phyloP scores from a whole-genome alignment of 2,113 vertebrate genomes.

The Malaclemys terrapin region DNA sequence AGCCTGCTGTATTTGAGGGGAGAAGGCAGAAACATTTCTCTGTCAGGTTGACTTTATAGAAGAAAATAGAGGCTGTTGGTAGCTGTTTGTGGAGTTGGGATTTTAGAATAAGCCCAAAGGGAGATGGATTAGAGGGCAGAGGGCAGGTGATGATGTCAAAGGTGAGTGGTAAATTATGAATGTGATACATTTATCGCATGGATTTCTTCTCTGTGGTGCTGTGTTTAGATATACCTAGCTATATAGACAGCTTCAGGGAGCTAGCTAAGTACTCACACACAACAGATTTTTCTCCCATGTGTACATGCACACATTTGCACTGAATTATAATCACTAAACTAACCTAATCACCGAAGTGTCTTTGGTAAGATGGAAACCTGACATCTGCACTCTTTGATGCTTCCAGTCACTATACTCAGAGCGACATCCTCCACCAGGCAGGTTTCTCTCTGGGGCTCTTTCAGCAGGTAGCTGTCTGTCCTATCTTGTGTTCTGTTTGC shows the following conservation, averaged over 20 bases:
- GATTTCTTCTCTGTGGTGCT: background rate
- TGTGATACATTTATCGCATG: background rate
- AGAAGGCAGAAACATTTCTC: background rate
- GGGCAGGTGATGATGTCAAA: background rate
- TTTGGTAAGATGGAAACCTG: constrained; percentile 29
- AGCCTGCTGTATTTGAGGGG: background rate
- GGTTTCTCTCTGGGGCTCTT: constrained; percentile 1
- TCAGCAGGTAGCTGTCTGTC: constrained; percentile 17
- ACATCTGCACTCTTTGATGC: constrained; percentile 25
- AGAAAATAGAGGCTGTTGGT: background rate
- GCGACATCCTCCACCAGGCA: background rate
- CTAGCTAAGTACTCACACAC: background rate
- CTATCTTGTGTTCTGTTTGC: background rate
- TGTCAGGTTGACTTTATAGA: background rate
- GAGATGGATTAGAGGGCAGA: background rate
- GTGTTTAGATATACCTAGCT: background rate
- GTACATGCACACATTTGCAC: constrained; percentile 29
- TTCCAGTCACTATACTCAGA: constrained; percentile 22
- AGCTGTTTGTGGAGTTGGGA: background rate
- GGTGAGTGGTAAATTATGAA: too few relatives aligned
- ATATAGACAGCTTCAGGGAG: background rate
- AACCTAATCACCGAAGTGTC: background rate
- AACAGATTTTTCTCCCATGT: constrained; percentile 26
- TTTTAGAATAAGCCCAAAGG: background rate
- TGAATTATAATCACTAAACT: constrained; percentile 24